phyloP scores from a whole-genome alignment of 1,140 invertebrate species.

The Myzus persicae region DNA sequence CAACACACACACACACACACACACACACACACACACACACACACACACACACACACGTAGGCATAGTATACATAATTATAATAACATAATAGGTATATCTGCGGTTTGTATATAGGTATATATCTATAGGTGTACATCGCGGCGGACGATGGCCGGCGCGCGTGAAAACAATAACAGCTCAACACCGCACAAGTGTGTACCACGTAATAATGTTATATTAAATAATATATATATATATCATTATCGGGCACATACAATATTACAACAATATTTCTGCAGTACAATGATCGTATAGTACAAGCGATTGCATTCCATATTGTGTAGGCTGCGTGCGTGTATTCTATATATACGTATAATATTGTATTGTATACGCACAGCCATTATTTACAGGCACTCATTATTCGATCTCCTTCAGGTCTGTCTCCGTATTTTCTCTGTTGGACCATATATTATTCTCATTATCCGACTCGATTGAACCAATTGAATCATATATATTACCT shows the following conservation, averaged over 20 bases:
- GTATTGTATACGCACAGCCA: neutral
- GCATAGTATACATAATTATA: neutral
- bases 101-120: neutral
- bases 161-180: neutral
- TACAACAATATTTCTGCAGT: neutral
- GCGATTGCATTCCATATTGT: neutral
- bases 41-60: neutral
- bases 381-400: neutral
- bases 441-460: neutral
- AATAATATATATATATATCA: neutral
- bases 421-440: neutral
- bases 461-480: neutral
- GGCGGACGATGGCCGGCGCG: neutral
- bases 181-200: neutral
- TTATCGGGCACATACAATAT: neutral
- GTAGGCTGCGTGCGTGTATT: neutral
- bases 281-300: neutral
- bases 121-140: neutral
- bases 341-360: neutral
- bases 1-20: neutral
- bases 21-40: no score
- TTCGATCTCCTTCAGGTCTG: constrained; percentile 10
- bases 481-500: no score
- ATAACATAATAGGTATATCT: neutral
- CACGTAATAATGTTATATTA: no score